Conservation (phyloP, 2,888 invertebrate genomes). For the Cantharis nigra region DNA sequence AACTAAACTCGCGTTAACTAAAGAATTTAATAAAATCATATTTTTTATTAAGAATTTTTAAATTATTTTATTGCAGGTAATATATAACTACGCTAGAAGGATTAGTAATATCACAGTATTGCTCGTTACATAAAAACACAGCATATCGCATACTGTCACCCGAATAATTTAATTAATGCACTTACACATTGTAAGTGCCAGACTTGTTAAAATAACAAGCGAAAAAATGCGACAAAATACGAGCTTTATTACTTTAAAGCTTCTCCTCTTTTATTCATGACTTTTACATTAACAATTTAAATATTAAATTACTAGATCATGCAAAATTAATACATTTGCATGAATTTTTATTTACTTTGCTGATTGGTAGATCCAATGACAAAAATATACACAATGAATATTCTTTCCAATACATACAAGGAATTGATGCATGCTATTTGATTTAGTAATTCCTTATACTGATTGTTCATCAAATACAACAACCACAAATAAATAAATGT, state of each 20-base stretch:
- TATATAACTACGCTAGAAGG: neutral
- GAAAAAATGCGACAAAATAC: slow-evolving; percentile 2
- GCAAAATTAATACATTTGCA: neutral
- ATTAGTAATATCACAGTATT: neutral
- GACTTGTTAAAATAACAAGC: neutral
- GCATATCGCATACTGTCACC: neutral
- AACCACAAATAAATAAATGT: neutral
- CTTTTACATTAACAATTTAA: neutral
- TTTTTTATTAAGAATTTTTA: neutral
- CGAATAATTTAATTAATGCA: neutral
- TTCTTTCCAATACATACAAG: neutral
- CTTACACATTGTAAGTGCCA: neutral
- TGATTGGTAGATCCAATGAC: neutral
- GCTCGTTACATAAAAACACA: neutral
- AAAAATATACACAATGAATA: neutral
- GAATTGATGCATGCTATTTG: neutral
- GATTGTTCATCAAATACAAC: neutral
- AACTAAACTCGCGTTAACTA: neutral
- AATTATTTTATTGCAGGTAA: neutral
- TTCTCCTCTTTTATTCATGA: neutral
- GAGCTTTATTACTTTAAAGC: neutral
- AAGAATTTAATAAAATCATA: neutral
- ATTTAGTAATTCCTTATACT: neutral
- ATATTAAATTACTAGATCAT: neutral
- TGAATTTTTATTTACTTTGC: neutral